A percentile compares a stretch with the other conserved stretches of the same genome.
Conservation (phyloP, 2,888 invertebrate species). For the Bimastos eiseni region DNA sequence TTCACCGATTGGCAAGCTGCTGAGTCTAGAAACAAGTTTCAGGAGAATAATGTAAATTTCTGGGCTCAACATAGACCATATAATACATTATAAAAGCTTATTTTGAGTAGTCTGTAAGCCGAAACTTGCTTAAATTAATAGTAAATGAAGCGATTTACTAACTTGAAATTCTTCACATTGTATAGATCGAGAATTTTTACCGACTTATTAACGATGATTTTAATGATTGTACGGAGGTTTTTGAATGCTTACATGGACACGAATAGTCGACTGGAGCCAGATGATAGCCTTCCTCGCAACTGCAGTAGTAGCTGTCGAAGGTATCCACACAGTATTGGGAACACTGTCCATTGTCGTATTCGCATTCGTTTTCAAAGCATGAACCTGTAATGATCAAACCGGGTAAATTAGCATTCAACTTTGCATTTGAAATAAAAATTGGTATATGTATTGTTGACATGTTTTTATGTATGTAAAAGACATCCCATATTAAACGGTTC, state of each 20-base stretch:
- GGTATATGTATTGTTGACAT: neutral
- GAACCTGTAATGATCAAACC: neutral
- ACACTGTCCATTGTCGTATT: conserved; percentile 40
- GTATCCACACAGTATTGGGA: conserved; percentile 40
- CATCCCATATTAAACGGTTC: too few species aligned
- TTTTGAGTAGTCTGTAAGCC: neutral
- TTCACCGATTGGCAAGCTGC: conserved; percentile 24
- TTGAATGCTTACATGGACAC: neutral
- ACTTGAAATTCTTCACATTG: neutral
- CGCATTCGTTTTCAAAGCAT: conserved; percentile 36
- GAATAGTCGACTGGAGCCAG: conserved; percentile 1
- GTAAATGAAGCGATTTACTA: neutral
- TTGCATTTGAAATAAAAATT: neutral
- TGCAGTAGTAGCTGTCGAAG: conserved; percentile 40
- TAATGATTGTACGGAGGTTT: neutral
- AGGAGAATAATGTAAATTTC: neutral
- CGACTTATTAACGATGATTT: neutral
- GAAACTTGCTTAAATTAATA: neutral
- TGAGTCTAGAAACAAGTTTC: conserved; percentile 18
- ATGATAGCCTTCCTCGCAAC: conserved; percentile 36
- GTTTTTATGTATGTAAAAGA: neutral
- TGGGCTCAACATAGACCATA: neutral
- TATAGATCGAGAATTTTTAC: neutral
- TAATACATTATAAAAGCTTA: neutral
- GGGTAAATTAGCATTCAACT: neutral